These are phyloP conservation scores for Drosophila histrio DNA, from an alignment of 2,888 invertebrate species.

Conservation along the genomic window DNA sequence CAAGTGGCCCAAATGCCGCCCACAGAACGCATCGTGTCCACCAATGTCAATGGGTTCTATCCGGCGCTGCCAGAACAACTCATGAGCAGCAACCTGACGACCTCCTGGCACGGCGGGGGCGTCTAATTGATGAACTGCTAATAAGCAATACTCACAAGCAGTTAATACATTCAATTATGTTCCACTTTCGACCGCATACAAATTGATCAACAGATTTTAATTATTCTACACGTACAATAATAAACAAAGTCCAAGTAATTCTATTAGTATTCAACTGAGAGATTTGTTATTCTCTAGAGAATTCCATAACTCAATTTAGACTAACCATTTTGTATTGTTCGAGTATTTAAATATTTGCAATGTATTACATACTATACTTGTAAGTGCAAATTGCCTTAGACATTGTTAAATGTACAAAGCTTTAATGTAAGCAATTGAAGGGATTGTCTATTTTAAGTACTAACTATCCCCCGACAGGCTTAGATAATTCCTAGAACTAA, in stretches of 20 bases:
- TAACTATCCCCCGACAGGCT: not conserved
- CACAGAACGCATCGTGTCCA: conserved; percentile 69
- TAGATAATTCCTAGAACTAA: not conserved
- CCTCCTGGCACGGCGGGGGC: conserved; percentile 38
- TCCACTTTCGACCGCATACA: not conserved
- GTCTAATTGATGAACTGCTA: conserved; percentile 4
- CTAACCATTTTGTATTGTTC: conserved; percentile 1
- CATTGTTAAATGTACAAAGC: conserved; percentile 29
- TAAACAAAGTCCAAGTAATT: conserved; percentile 9
- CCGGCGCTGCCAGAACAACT: conserved; percentile 72
- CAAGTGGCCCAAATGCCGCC: conserved; percentile 83
- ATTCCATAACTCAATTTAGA: not conserved
- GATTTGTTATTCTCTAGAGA: not conserved
- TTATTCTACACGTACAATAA: not conserved
- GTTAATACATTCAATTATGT: not conserved
- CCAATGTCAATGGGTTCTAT: conserved; percentile 83
- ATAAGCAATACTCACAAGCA: not conserved
- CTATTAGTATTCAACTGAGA: not conserved
- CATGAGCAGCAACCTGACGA: conserved; percentile 37
- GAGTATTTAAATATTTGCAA: not conserved
- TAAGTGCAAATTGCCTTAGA: not conserved
- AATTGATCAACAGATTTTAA: not conserved
- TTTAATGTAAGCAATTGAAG: conserved; percentile 12
- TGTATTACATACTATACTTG: conserved; percentile 1
- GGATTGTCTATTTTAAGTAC: not conserved